A percentile compares a stretch with the other conserved stretches of the same genome.
These are phyloP conservation scores for Desoria tigrina DNA, from an alignment of 2,888 invertebrate genomes.

Conservation along the genomic window DNA sequence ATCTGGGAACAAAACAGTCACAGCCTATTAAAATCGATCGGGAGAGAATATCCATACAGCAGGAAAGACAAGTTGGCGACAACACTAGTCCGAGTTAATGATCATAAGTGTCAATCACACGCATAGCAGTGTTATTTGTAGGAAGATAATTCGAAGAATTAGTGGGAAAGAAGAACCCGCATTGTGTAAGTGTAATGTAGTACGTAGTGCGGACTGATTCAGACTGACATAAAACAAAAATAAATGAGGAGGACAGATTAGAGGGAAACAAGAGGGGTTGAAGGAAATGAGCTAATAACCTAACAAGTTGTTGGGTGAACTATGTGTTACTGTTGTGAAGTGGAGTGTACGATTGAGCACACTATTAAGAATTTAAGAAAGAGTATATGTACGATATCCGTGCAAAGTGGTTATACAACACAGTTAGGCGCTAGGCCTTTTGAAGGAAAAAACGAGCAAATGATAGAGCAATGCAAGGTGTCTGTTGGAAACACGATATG, in stretches of 20 bases:
- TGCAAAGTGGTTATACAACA: constrained; percentile 5
- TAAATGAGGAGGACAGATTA: constrained; percentile 4
- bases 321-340: constrained; percentile 16
- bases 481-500: constrained; percentile 1
- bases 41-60: too few species aligned
- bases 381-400: neutral
- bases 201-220: constrained; percentile 9
- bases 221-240: constrained; percentile 8
- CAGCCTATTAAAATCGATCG: too few species aligned
- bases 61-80: too few species aligned
- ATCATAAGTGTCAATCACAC: too few species aligned
- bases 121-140: too few species aligned
- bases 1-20: too few species aligned
- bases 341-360: constrained; percentile 5
- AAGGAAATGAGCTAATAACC: constrained; percentile 27
- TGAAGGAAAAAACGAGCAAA: constrained; percentile 8
- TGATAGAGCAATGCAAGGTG: constrained; percentile 17
- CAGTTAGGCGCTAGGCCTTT: constrained; percentile 3
- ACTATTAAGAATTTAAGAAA: constrained; percentile 4
- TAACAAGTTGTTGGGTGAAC: constrained; percentile 25
- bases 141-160: too few species aligned
- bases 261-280: neutral
- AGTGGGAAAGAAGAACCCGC: too few species aligned
- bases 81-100: too few species aligned
- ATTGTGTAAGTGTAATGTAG: neutral